These are phyloP conservation scores for Orycteropus afer DNA, from an alignment of 2,113 vertebrate genomes.

Conservation along the genomic window DNA sequence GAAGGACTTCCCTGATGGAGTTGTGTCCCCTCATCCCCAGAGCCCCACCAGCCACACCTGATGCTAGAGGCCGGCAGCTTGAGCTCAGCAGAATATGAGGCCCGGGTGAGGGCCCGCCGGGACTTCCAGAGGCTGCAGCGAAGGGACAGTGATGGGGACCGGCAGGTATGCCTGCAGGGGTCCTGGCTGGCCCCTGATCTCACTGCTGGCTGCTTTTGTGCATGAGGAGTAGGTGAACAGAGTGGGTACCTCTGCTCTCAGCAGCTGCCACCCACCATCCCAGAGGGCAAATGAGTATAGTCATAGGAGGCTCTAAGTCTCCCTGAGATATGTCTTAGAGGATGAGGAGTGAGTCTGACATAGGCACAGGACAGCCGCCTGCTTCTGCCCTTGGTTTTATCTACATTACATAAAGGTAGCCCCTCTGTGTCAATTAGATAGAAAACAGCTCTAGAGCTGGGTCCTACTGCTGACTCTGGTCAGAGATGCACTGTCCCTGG, in stretches of 20 bases:
- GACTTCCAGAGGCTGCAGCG: slow-evolving; percentile 90
- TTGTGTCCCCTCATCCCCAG: slow-evolving; percentile 80
- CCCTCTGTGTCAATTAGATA: background rate
- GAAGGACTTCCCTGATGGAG: background rate
- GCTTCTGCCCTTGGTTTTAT: background rate
- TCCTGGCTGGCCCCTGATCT: background rate
- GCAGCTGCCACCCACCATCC: background rate
- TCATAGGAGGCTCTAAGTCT: background rate
- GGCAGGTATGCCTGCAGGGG: slow-evolving; percentile 86
- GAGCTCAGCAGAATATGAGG: slow-evolving; percentile 92
- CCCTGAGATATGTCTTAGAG: background rate
- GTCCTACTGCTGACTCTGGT: background rate
- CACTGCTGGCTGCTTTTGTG: background rate
- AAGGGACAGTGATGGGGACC: slow-evolving; percentile 91
- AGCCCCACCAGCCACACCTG: slow-evolving; percentile 94
- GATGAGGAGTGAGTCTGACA: background rate
- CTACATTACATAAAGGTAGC: background rate
- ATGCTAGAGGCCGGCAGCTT: slow-evolving; percentile 93
- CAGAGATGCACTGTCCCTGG: background rate
- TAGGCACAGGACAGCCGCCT: background rate
- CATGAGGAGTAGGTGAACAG: background rate
- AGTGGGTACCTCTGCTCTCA: background rate
- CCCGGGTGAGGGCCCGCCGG: slow-evolving; percentile 89
- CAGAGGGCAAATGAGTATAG: background rate
- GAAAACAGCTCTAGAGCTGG: background rate